Conservation (phyloP, 1,140 invertebrate species). For the Brachionus rubens region DNA sequence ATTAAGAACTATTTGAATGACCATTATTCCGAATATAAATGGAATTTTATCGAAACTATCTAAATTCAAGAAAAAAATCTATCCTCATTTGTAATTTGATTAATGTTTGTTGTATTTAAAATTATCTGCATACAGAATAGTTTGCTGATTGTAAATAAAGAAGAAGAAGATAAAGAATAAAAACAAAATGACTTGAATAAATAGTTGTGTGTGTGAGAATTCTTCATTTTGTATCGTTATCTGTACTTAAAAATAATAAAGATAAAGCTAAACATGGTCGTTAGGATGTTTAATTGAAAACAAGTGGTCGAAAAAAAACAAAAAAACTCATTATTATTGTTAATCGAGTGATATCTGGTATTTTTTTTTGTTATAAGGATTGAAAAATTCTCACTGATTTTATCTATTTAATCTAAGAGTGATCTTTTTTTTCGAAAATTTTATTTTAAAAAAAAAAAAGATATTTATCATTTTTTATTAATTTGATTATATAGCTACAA, state of each 20-base stretch:
- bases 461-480: too few relatives aligned
- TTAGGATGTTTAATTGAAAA: not conserved
- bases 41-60: constrained; percentile 25
- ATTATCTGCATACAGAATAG: too few relatives aligned
- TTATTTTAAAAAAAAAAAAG: not conserved
- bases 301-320: constrained; percentile 3
- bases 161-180: not conserved
- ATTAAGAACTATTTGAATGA: constrained; percentile 40
- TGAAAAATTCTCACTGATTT: too few relatives aligned
- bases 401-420: too few relatives aligned
- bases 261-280: too few relatives aligned
- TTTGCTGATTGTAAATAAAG: not conserved
- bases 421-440: not conserved
- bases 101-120: constrained; percentile 21
- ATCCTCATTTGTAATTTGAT: constrained; percentile 21
- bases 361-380: too few relatives aligned
- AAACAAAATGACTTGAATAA: not conserved
- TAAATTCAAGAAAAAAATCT: too few relatives aligned
- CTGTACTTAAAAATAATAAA: too few relatives aligned
- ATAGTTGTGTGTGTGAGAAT: not conserved
- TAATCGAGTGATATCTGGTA: too few relatives aligned
- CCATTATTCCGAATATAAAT: too few relatives aligned
- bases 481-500: too few relatives aligned
- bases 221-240: too few relatives aligned
- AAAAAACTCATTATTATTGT: not conserved